phyloP scores from a whole-genome alignment of 2,113 vertebrate genomes.

The Okapia johnstoni region DNA sequence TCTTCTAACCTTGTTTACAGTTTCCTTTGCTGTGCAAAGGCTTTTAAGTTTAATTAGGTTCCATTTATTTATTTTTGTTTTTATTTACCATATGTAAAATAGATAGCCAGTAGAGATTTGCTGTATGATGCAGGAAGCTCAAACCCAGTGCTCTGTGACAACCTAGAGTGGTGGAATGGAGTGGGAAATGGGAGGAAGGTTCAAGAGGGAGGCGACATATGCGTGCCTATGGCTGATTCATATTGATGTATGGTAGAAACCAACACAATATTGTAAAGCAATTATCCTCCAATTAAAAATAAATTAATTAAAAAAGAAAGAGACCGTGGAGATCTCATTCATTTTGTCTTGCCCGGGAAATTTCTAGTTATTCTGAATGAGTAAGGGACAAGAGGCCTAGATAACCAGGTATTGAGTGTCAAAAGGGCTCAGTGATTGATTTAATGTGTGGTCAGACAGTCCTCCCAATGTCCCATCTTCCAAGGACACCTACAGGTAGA shows the following conservation, averaged over 20 bases:
- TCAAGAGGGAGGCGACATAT: background rate
- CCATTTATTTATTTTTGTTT: background rate
- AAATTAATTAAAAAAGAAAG: background rate
- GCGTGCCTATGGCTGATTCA: background rate
- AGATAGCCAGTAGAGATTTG: background rate
- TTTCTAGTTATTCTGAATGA: background rate
- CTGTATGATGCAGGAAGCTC: background rate
- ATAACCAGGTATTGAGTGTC: background rate
- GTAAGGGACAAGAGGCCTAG: too few relatives aligned
- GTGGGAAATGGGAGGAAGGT: background rate
- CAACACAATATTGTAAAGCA: background rate
- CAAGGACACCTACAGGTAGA: background rate
- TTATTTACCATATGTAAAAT: background rate
- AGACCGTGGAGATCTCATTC: background rate
- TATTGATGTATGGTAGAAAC: background rate
- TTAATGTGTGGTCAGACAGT: background rate
- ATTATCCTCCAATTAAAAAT: background rate
- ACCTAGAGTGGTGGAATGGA: background rate
- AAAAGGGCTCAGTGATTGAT: background rate
- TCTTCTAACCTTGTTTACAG: background rate
- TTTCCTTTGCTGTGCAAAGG: background rate
- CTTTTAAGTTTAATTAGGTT: background rate
- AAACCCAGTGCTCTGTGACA: background rate
- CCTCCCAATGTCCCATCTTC: rapidly evolving
- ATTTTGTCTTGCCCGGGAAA: background rate